Conservation (phyloP, 2,797 vertebrate species). For the Pangasius sanitwongsei region DNA sequence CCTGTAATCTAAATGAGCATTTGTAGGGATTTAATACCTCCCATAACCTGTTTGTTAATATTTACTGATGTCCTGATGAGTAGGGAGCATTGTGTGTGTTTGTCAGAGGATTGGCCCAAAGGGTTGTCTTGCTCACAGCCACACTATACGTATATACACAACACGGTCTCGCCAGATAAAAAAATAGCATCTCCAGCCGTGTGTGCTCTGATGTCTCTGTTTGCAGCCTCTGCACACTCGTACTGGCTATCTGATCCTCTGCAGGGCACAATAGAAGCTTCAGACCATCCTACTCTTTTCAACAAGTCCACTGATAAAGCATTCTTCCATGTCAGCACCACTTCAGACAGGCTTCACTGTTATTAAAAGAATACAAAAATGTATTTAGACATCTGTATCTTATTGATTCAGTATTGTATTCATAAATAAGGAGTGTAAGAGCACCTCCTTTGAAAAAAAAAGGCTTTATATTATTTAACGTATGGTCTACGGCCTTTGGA, state of each 20-base stretch:
- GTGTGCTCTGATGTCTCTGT: conserved; percentile 53
- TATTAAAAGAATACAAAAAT: neutral
- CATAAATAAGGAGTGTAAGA: neutral
- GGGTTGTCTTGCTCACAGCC: neutral
- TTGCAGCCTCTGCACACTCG: conserved; percentile 41
- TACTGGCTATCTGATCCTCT: conserved; percentile 43
- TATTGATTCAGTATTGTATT: neutral
- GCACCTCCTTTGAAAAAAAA: conserved; percentile 7
- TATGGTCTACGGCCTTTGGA: conserved; percentile 32
- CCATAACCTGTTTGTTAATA: neutral
- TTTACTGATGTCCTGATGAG: conserved; percentile 36
- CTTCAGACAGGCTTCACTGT: neutral
- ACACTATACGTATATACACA: conserved; percentile 45
- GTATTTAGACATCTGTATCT: neutral
- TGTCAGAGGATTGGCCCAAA: conserved; percentile 42
- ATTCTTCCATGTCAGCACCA: neutral
- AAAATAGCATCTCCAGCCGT: conserved; percentile 40
- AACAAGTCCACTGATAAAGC: conserved; percentile 19
- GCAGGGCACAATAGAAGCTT: conserved; percentile 50
- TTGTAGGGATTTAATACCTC: conserved; percentile 13
- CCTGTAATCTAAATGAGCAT: neutral
- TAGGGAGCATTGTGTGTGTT: conserved; percentile 3
- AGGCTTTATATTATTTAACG: neutral
- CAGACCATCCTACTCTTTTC: conserved; percentile 27
- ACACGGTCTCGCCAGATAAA: conserved; percentile 48